Evolutionary conservation across 2,888 invertebrate genomes (phyloP), one percentile per base, ranked within the genome.

Genomic region (Cotesia congregata): DNA sequence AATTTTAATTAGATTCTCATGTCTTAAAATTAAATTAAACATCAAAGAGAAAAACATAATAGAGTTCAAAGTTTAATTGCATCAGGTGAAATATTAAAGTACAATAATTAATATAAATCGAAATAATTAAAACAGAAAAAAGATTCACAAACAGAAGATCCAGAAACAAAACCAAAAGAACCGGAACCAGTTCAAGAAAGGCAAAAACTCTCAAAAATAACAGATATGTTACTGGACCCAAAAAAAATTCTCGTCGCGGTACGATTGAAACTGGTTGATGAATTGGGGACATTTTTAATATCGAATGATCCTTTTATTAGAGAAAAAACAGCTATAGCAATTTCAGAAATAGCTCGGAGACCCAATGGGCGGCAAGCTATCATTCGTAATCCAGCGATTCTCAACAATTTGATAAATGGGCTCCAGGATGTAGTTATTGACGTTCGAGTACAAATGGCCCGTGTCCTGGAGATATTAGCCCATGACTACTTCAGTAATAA

Each of bases 171-270:
- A 91, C 80, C 83, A 79, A 84, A 85, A 75, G 91, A 91, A 80
- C 83, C 86, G 77, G 82, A 85, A 67, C 85, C 91, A 78, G 79
- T 80, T 1, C 73, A 84, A 6, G 82, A 87, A 1, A 83, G 89
- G 74, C 87, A 88, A 81, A 90, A 91, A n/a, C 79, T 91, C 4
- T 86, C 87, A n/a, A 90, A 87, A 38, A 84, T 91, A 60, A 84
- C 85, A 5, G 91, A 91, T 80, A 77, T 91, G 38, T 79, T 90
- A 9, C 88, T 90, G 60, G 87, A 91, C 84, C 90, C 91, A 1
- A 91, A 91, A 84, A 86, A 86, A 83, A 87, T 87, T 72, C 88
- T 86, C 65, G 89, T 90, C 83, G 91, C 90, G 6, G 83, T 91
- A 0, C 80, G 84, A 65, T 82, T 90, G 1, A 82, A 85, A 79